Evolutionary conservation across 2,113 vertebrate species (phyloP).

Genomic region (Arvicanthis niloticus): DNA sequence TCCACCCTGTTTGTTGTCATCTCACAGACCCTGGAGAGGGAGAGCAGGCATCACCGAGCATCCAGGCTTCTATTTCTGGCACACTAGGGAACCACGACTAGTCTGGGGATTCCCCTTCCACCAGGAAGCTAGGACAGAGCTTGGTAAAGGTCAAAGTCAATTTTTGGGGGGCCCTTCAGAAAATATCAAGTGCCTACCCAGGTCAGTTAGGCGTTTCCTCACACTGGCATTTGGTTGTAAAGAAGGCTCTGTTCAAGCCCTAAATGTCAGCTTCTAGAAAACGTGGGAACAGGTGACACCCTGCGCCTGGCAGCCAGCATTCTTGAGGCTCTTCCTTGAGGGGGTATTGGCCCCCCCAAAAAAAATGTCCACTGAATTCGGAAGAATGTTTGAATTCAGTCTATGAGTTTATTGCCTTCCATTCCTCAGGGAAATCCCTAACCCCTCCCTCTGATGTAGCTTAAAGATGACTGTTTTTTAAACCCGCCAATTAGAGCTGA

Average conservation of each 20-base stretch:
- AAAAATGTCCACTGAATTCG: neutral
- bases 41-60: neutral
- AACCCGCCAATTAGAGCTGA: neutral
- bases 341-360: neutral
- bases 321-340: neutral
- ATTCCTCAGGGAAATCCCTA: neutral
- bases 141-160: neutral
- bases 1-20: neutral
- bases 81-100: neutral
- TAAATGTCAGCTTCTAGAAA: slow-evolving; percentile 55
- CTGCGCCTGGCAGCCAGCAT: neutral
- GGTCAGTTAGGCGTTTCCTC: slow-evolving; percentile 19
- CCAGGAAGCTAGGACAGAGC: neutral
- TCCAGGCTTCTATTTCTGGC: neutral
- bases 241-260: neutral
- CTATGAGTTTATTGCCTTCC: neutral
- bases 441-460: neutral
- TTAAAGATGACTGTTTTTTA: slow-evolving; percentile 39
- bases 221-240: slow-evolving; percentile 30
- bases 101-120: neutral
- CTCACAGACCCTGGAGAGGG: neutral
- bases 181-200: slow-evolving; percentile 49
- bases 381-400: neutral
- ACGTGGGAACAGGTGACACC: neutral
- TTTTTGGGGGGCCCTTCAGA: neutral